Evolutionary conservation across 2,113 vertebrate species (phyloP), one percentile per base, ranked within the genome.

Genomic region (Amphilophus citrinellus): DNA sequence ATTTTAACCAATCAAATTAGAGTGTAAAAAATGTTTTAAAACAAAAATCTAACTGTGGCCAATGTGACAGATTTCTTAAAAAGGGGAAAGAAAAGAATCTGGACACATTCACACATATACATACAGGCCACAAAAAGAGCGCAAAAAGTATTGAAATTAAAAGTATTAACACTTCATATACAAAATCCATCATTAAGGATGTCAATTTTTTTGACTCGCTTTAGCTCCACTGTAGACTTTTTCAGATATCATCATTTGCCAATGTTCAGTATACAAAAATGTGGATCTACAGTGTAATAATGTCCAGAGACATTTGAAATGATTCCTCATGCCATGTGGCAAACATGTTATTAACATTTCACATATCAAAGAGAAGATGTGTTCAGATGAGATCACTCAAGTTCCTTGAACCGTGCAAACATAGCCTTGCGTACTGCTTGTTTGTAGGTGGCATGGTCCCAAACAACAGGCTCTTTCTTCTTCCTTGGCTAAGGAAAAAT

Each of bases 341-440:
- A 47, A 84, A 57, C 53, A 24, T 44, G 39, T 83, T 66, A 24
- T 61, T 18, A 66, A 82, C 30, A 53, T 18, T 79, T 82, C 61
- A 78, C 56, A 86, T 68, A 75, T 63, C n/a, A 39, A 86, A 86
- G 39, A 44, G 39, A 82, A 37, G 77, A 82, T 27, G 53, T 80
- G 82, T 76, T 77, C 63, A 65, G 84, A 77, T 53, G 76, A 77
- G 61, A 77, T 98, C 96, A 99, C 91, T 99, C 97, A 0, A 99
- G 97, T 81, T 99, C 98, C 92, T 99, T 99, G 57, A 98, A 99
- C 77, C 98, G 97, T 81, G 98, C 98, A 91, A 99, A 99, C 98
- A 99, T 99, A 86, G 98, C 98, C 88, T 98, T 98, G 68, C 98
- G 95, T 59, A 99, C 98, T 0, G 98, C 98, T 0, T 99, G 97